Base-by-base conservation (phyloP, 2,113 vertebrate species). In the Alosa alosa region DNA sequence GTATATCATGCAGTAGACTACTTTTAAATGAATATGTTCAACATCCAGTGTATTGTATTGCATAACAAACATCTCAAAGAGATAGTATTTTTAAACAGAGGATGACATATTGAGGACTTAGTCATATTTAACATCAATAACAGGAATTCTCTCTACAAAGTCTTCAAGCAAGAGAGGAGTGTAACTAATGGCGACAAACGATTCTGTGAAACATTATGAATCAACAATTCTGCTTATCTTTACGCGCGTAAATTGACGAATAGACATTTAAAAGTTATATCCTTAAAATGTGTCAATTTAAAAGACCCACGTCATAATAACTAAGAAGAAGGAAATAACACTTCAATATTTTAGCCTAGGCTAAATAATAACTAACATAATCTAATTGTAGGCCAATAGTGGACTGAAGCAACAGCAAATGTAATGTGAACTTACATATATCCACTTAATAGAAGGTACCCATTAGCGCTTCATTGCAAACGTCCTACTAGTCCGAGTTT, bases 401-500 rank as follows among this genome's bases (percentile, higher is more conserved):
- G 39, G 13, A 39, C 10, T 13, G 9, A 39, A 78, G 31, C 72
- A 78, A 78, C 72, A 78, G 36, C n/a, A 78, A 78, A 78, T 78
- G 39, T 36, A 39, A 5, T 15, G 39, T 39, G 3, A 39, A 78
- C 72, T 78, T 78, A 78, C 72, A 78, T 78, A 78, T 36, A 78
- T 78, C 72, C 25, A 78, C 72, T 78, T 78, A 78, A 36, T 15
- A 78, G 36, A 15, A 4, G 72, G 13, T 31, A 78, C 13, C 25
- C 72, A 78, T 78, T 36, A 78, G 72, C 72, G 72, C 72, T 11
- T 78, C 31, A 78, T 39, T 31, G 72, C 13, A 78, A 78, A 78
- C 72, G 72, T 68, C 64, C 64, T 78, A 78, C 72, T 78, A 78
- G 31, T 78, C 72, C 72, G 13, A 31, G 64, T 68, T 68, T 39